Evolutionary conservation across 2,888 invertebrate genomes (phyloP), one percentile per base, ranked within the genome.

Genomic region (Oxyscelio sp.): DNA sequence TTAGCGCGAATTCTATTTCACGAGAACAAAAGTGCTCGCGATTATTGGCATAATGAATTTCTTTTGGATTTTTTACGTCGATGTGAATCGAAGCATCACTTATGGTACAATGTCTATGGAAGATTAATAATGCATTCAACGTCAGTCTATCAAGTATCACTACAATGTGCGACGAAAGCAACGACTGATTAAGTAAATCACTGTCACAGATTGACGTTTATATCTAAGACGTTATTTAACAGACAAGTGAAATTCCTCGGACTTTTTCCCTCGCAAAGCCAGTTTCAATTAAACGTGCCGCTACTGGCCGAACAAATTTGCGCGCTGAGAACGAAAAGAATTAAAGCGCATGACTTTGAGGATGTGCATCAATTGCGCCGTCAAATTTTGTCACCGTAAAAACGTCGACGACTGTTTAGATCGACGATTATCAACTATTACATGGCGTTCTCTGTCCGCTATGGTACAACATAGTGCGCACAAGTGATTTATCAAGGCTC

Each of bases 151-250:
- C 73, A 61, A 81, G 68, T 68, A 81, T 81, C 68, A 81, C 68
- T 74, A 68, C 81, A 81, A 68, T 74, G 74, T 74, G 68, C 66
- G 74, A 81, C 74, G 73, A 80, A 73, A 80, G 80, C 66, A 54
- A 73, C 73, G 74, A 81, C 74, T 81, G 81, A 74, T 81, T 79
- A 79, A 79, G 71, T 79, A 73, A 80, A 75, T 81, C 74, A 63
- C 68, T 66, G 70, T 75, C 68, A 74, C 68, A 45, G 56, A 80
- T 74, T 80, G 73, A 68, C 73, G 73, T 73, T 80, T 73, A 73
- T 74, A 65, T 68, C 68, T 81, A 71, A 81, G 68, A 80, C 34
- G 54, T 61, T 17, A 58, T 74, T 56, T 22, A 17, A 34, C 34
- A 31, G 63, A 66, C 71, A 61, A 81, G 65, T 43, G 65, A 80